These are phyloP conservation scores for Anseranas semipalmata DNA, from an alignment of 2,113 vertebrate species.

Conservation along the genomic window DNA sequence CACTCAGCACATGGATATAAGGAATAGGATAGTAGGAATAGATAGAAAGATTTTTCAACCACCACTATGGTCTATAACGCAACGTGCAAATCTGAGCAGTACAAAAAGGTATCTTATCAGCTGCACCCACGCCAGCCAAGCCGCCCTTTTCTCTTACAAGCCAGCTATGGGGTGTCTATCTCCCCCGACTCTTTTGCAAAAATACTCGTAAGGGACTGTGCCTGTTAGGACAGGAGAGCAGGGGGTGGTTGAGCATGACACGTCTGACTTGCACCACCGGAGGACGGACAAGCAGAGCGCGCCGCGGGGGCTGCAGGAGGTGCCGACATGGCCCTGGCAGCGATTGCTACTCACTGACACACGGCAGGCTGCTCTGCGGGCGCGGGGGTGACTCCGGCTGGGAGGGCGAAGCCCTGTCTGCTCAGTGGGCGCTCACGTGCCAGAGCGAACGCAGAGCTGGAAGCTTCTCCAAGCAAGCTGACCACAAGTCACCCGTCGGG, in stretches of 20 bases:
- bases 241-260: background rate
- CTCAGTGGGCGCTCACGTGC: accelerated
- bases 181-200: background rate
- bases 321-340: accelerated
- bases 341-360: background rate
- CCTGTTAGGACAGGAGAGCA: background rate
- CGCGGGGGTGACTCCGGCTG: accelerated
- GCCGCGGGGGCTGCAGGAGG: background rate
- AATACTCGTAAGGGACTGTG: background rate
- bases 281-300: background rate
- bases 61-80: accelerated
- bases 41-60: background rate
- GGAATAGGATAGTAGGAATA: background rate
- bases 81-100: background rate
- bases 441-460: accelerated
- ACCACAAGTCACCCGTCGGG: accelerated
- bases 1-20: background rate
- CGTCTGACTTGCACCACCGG: accelerated
- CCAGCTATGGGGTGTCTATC: background rate
- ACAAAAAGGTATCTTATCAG: background rate
- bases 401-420: no score
- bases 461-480: background rate
- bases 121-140: background rate
- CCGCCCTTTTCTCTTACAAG: background rate
- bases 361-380: accelerated